Evolutionary conservation across 2,888 invertebrate genomes (phyloP).

Genomic region (Plagiodera versicolora): DNA sequence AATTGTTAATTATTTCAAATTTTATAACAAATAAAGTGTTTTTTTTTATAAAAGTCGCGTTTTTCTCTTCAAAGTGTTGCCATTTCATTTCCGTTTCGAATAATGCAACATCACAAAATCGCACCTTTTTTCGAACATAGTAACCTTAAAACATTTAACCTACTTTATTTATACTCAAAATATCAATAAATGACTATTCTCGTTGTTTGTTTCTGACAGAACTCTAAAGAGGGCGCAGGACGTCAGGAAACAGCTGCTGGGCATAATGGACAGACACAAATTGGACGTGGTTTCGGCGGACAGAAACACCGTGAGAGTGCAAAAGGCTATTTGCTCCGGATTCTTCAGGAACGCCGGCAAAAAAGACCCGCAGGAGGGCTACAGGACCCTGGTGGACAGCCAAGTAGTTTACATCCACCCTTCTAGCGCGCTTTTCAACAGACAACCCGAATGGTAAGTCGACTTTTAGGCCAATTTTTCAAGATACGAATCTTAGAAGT

Average conservation of each 20-base stretch:
- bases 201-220: neutral
- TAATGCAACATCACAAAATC: too few species aligned
- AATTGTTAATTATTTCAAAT: too few species aligned
- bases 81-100: too few species aligned
- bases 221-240: conserved; percentile 97
- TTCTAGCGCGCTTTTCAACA: conserved; percentile 94
- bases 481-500: too few species aligned
- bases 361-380: conserved; percentile 98
- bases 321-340: conserved; percentile 97
- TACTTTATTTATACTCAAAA: too few species aligned
- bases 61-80: too few species aligned
- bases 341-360: conserved; percentile 99
- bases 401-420: conserved; percentile 99
- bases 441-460: conserved; percentile 94
- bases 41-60: too few species aligned
- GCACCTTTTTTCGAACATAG: too few species aligned
- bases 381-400: conserved; percentile 94
- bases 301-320: conserved; percentile 91
- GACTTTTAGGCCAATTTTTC: too few species aligned
- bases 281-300: conserved; percentile 96
- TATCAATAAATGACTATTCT: too few species aligned
- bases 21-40: too few species aligned
- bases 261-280: conserved; percentile 98
- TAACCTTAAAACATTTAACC: too few species aligned
- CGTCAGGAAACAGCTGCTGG: conserved; percentile 94